Evolutionary conservation across 1,140 invertebrate genomes (phyloP).

Genomic region (Achroia grisella): DNA sequence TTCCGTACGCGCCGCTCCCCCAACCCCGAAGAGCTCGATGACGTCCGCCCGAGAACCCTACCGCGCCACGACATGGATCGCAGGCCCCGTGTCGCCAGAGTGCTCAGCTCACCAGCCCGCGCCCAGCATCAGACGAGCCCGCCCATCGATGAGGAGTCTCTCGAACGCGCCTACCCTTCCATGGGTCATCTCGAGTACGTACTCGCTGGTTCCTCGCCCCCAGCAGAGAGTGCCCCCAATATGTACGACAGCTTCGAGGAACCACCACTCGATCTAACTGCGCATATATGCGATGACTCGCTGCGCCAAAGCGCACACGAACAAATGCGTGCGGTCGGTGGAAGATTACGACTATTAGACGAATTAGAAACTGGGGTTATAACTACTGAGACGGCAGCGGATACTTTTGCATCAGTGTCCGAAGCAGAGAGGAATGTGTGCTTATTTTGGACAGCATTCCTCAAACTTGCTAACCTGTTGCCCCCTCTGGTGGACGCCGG

Average conservation of each 20-base stretch:
- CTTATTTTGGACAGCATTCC: slow-evolving; percentile 81
- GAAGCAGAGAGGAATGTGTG: slow-evolving; percentile 80
- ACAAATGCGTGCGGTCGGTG: slow-evolving; percentile 79
- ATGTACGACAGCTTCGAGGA: slow-evolving; percentile 85
- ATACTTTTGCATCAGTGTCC: slow-evolving; percentile 72
- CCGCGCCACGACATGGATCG: slow-evolving; percentile 43
- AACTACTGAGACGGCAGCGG: slow-evolving; percentile 71
- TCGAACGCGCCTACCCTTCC: slow-evolving; percentile 78
- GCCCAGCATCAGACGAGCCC: slow-evolving; percentile 23
- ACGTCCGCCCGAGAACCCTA: slow-evolving; percentile 22
- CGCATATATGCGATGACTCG: slow-evolving; percentile 83
- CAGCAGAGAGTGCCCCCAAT: slow-evolving; percentile 82
- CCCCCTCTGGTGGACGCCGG: slow-evolving; percentile 76
- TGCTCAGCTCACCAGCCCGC: slow-evolving; percentile 42
- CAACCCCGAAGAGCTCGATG: slow-evolving; percentile 35
- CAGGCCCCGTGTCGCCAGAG: slow-evolving; percentile 34
- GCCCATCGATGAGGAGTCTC: slow-evolving; percentile 73
- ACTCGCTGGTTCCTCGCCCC: slow-evolving; percentile 82
- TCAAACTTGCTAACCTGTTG: slow-evolving; percentile 79
- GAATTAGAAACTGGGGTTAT: slow-evolving; percentile 80
- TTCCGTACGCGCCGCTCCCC: slow-evolving; percentile 41
- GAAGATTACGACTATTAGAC: slow-evolving; percentile 78
- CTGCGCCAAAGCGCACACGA: slow-evolving; percentile 81
- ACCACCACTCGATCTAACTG: slow-evolving; percentile 79
- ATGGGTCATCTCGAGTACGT: slow-evolving; percentile 81